phyloP scores from a whole-genome alignment of 2,797 vertebrate genomes.

The Sitta carolinensis region DNA sequence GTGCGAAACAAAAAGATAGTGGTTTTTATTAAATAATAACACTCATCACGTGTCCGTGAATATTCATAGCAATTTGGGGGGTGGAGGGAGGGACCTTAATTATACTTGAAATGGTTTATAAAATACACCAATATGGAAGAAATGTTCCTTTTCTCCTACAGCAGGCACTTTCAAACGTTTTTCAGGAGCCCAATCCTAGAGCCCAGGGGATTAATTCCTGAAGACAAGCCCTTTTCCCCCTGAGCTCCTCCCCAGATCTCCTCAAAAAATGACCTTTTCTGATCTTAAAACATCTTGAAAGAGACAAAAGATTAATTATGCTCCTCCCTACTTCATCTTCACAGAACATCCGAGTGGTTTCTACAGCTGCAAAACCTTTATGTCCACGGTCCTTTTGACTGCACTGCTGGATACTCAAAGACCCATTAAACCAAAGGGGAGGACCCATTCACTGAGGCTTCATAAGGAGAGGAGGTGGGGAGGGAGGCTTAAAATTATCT shows the following conservation, averaged over 20 bases:
- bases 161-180: neutral
- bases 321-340: constrained; percentile 5
- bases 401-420: neutral
- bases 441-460: neutral
- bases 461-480: neutral
- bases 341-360: neutral
- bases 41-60: fast-evolving
- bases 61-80: fast-evolving
- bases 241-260: neutral
- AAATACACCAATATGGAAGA: neutral
- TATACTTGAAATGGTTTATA: neutral
- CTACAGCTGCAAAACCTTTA: neutral
- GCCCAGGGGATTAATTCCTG: neutral
- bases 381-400: neutral
- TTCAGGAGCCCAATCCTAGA: neutral
- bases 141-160: neutral
- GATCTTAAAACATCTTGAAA: constrained; percentile 13
- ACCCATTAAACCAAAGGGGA: neutral
- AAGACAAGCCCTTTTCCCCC: neutral
- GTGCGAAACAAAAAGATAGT: neutral
- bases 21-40: neutral
- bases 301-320: constrained; percentile 33
- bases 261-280: constrained; percentile 7
- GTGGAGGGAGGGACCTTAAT: fast-evolving
- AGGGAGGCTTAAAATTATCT: neutral